Conservation (phyloP, 2,888 invertebrate genomes). For the Spatulosminthurus flaviceps region DNA sequence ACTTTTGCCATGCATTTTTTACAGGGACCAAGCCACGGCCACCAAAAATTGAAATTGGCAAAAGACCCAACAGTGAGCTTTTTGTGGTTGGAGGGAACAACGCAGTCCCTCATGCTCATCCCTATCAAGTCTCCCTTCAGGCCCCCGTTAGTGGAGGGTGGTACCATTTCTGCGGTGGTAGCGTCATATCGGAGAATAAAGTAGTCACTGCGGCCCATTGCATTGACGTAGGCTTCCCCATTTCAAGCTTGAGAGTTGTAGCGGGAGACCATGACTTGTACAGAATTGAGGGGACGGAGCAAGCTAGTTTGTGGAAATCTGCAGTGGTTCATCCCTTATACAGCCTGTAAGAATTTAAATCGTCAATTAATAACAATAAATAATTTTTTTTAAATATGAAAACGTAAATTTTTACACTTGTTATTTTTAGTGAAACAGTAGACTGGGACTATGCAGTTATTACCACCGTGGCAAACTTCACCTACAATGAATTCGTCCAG, state of each 20-base stretch:
- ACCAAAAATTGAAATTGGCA: neutral
- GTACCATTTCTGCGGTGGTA: slow-evolving; percentile 27
- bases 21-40: too few species aligned
- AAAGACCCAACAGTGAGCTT: neutral
- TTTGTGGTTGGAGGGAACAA: slow-evolving; percentile 19
- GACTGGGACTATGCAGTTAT: slow-evolving; percentile 35
- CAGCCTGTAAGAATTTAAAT: slow-evolving; percentile 13
- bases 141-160: neutral
- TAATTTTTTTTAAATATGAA: too few species aligned
- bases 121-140: slow-evolving; percentile 32
- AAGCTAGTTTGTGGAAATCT: slow-evolving; percentile 6
- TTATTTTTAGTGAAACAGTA: neutral
- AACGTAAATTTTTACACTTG: too few species aligned
- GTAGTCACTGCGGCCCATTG: slow-evolving; percentile 34
- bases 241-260: neutral
- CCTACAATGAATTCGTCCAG: slow-evolving; percentile 19
- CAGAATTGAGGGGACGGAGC: slow-evolving; percentile 6
- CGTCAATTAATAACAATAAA: too few species aligned
- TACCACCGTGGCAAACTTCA: neutral
- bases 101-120: neutral
- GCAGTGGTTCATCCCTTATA: slow-evolving; percentile 15
- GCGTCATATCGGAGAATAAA: slow-evolving; percentile 9
- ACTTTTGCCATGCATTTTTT: too few species aligned
- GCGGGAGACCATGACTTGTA: slow-evolving; percentile 30
- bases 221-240: neutral